Evolutionary conservation across 2,888 invertebrate species (phyloP), one percentile per base, ranked within the genome.

Genomic region (Dasypolia templi): DNA sequence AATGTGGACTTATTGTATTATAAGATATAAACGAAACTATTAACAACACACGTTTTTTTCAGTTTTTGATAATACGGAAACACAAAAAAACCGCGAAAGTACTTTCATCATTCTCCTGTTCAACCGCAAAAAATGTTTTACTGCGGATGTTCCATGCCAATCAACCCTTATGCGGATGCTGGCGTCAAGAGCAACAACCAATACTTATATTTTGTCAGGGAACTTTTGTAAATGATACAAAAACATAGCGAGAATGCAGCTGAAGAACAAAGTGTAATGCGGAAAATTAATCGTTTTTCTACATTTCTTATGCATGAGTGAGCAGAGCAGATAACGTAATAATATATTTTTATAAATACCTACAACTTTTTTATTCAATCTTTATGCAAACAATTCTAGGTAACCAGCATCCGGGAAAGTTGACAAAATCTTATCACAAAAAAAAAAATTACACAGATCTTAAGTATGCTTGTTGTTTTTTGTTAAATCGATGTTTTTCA

Each of bases 241-340:
- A 66, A 59, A 68, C 26, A 26, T 32, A 39, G 29, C 11, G 32
- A 35, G 3, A 6, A 49, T 42, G 49, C 2, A 55, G 6, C 17
- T 62, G 7, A 32, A 39, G 5, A 59, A 26, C 12, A 26, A 32
- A 62, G 39, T 17, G n/a, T 32, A 44, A 42, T 65, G 12, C 7
- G 12, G 17, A 75, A 53, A 64, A 59, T 78, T n/a, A 7, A 32
- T 51, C 51, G 44, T 29, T 53, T 67, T 35, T n/a, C 11, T 11
- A 49, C 9, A n/a, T 42, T 35, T 79, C 22, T 62, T 42, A 79
- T 51, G 19, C 55, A 35, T 29, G 9, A 39, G 12, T 39, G 9
- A 39, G 12, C 29, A 46, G 44, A 39, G 42, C 12, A 17, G 49
- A 58, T 29, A 29, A 46, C 3, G 5, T 9, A 46, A n/a, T n/a